phyloP scores from a whole-genome alignment of 2,888 invertebrate genomes.

The Apodemia zela region DNA sequence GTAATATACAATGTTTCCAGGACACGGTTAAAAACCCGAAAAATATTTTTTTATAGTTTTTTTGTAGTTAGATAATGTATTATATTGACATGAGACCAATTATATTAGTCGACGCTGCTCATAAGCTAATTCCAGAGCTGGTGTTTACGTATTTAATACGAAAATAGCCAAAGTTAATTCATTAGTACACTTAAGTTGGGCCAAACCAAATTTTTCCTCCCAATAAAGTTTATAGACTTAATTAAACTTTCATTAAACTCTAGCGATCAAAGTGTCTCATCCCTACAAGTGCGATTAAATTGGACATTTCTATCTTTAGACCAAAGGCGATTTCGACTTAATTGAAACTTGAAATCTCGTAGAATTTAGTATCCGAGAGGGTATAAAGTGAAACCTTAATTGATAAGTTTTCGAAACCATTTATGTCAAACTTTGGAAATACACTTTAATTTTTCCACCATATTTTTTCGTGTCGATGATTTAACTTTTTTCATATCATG shows the following conservation, averaged over 20 bases:
- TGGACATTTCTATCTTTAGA: constrained; percentile 32
- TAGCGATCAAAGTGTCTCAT: constrained; percentile 7
- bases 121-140: too few relatives aligned
- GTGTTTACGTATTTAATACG: too few relatives aligned
- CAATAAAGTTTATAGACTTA: constrained; percentile 13
- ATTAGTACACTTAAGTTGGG: not conserved
- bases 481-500: not conserved
- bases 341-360: constrained; percentile 37
- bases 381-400: constrained; percentile 11
- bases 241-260: constrained; percentile 11
- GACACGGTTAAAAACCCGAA: too few relatives aligned
- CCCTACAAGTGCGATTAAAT: constrained; percentile 25
- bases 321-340: constrained; percentile 34
- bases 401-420: not conserved
- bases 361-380: constrained; percentile 33
- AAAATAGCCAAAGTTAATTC: too few relatives aligned
- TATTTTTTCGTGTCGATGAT: not conserved
- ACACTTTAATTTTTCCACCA: not conserved
- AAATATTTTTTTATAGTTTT: too few relatives aligned
- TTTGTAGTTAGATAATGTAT: too few relatives aligned
- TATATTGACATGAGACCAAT: too few relatives aligned
- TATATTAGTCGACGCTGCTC: too few relatives aligned
- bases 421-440: not conserved
- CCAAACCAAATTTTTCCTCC: not conserved
- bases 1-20: too few relatives aligned